Percentiles rank a stretch among this genome's conserved stretches.
phyloP scores from a whole-genome alignment of 2,797 vertebrate genomes.

The Onychomys leucogaster region DNA sequence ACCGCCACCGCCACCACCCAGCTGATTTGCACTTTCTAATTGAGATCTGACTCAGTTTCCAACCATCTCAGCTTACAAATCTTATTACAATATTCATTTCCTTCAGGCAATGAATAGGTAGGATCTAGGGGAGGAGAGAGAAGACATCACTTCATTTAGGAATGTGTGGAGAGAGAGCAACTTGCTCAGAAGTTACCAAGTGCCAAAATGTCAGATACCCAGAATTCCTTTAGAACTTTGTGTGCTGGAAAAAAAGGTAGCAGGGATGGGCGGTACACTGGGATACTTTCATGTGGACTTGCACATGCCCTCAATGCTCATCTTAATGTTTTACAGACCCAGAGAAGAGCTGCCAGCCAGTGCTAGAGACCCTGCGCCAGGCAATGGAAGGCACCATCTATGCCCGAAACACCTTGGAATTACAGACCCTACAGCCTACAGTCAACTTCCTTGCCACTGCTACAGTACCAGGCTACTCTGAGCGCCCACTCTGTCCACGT shows the following conservation, averaged over 20 bases:
- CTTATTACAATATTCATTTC: not conserved
- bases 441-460: slow-evolving; percentile 90
- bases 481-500: slow-evolving; percentile 86
- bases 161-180: not conserved
- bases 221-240: not conserved
- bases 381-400: slow-evolving; percentile 89
- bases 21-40: not conserved
- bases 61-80: not conserved
- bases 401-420: slow-evolving; percentile 80
- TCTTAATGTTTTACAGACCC: slow-evolving; percentile 85
- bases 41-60: slow-evolving; percentile 16
- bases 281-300: not conserved
- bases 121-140: slow-evolving; percentile 31
- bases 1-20: too few species aligned
- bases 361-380: slow-evolving; percentile 91
- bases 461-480: slow-evolving; percentile 80
- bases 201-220: not conserved
- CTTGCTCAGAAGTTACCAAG: not conserved
- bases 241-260: not conserved
- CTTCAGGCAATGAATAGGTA: slow-evolving; percentile 18
- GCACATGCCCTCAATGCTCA: not conserved
- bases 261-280: not conserved
- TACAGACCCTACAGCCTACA: slow-evolving; percentile 82
- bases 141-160: not conserved
- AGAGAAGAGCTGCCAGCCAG: slow-evolving; percentile 85